phyloP scores from a whole-genome alignment of 2,113 vertebrate species.

The Coptodon rendalli region DNA sequence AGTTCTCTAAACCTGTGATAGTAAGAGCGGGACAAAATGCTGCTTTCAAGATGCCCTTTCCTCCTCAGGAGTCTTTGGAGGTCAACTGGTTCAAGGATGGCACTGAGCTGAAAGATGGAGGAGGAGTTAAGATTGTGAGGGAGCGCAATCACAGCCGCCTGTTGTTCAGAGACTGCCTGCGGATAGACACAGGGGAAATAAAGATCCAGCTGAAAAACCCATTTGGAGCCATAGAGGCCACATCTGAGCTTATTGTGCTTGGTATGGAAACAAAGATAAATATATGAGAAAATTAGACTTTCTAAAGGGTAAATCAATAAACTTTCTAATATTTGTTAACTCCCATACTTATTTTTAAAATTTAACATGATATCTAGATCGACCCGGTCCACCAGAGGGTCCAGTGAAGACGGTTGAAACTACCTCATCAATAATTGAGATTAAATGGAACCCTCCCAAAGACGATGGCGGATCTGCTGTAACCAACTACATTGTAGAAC shows the following conservation, averaged over 20 bases:
- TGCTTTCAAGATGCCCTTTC: slow-evolving; percentile 76
- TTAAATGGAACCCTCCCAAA: slow-evolving; percentile 77
- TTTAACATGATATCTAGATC: slow-evolving; percentile 56
- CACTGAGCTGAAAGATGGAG: slow-evolving; percentile 64
- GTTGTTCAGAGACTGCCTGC: slow-evolving; percentile 72
- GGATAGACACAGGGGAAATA: slow-evolving; percentile 78
- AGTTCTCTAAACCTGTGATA: slow-evolving; percentile 74
- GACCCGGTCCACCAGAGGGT: slow-evolving; percentile 77
- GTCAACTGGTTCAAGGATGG: slow-evolving; percentile 78
- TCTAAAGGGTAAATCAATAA: background rate
- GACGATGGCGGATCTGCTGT: slow-evolving; percentile 78
- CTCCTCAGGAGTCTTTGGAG: slow-evolving; percentile 69
- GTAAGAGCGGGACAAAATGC: slow-evolving; percentile 77
- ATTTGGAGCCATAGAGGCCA: slow-evolving; percentile 70
- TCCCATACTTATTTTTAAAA: background rate
- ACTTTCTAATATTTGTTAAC: background rate
- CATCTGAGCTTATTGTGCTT: slow-evolving; percentile 71
- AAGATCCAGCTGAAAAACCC: slow-evolving; percentile 78
- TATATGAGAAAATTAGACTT: slow-evolving; percentile 31
- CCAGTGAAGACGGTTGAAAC: slow-evolving; percentile 75
- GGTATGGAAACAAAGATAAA: slow-evolving; percentile 47
- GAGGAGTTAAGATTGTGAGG: slow-evolving; percentile 68
- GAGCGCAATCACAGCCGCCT: slow-evolving; percentile 71
- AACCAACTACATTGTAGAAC: slow-evolving; percentile 76
- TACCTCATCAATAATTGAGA: slow-evolving; percentile 64